Base-by-base conservation (phyloP, 2,113 vertebrate species). In the Tiliqua scincoides region DNA sequence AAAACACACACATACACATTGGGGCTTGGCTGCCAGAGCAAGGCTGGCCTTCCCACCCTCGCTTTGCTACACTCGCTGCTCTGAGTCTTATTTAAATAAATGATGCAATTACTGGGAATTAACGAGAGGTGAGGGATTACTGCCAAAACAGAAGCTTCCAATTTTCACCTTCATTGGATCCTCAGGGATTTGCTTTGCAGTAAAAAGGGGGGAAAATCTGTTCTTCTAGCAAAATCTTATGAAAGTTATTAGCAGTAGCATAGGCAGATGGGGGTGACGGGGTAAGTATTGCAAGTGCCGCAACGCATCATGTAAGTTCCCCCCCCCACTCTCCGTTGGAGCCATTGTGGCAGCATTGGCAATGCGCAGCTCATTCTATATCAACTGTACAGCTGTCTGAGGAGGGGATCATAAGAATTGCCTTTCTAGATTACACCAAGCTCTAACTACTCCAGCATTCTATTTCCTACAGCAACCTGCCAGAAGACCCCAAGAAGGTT, bases 41-140 rank as follows among this genome's bases (percentile, higher is more conserved):
- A 59, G 78, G 82, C 79, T 48, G 27, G 79, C 61, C 32, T 86
- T 30, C 40, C 17, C 68, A 79, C 25, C 74, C n/a, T 87, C 77
- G 3, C 84, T 79, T 76, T 81, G 25, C 37, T 75, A 61, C 48
- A 15, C 65, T 88, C 61, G 79, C 74, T 89, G 78, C 68, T 74
- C 70, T 78, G 70, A 82, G 72, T 6, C 73, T 91, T 81, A 87
- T 87, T 93, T 86, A 91, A 93, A 93, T 85, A 87, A 85, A 92
- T 88, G 79, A 88, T 91, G 35, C 78, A 80, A 89, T 94, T 93
- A 90, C 70, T 6, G 6, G 10, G 20, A 93, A 94, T 92, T 94
- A 91, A 91, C 65, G 89, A 57, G 67, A 87, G 76, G 82, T 82
- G 86, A 90, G 73, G 75, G 81, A 93, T 85, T 20, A 2, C 70